These are phyloP conservation scores for Tolmerus cingulatus DNA, from an alignment of 2,888 invertebrate genomes.

Conservation along the genomic window DNA sequence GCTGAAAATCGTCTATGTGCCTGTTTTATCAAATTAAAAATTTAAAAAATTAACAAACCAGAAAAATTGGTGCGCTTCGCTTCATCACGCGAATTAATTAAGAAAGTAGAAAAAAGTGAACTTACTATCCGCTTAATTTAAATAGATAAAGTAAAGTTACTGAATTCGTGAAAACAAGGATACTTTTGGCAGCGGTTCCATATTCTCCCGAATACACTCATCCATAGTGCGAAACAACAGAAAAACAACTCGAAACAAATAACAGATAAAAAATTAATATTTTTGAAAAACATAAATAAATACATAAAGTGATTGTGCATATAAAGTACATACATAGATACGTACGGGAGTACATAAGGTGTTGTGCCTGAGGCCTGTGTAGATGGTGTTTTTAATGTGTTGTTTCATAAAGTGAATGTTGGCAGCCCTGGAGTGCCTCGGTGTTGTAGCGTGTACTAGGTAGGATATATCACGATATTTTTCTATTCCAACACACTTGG, in stretches of 20 bases:
- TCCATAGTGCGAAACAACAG: background rate
- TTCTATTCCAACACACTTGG: conserved; percentile 1
- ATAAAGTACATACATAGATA: background rate
- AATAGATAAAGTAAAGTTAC: background rate
- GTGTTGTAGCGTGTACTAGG: conserved; percentile 65
- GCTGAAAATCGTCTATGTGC: background rate
- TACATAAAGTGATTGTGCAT: conserved; percentile 16
- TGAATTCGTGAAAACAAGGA: background rate
- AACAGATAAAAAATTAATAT: background rate
- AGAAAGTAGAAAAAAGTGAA: background rate
- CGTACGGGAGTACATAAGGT: conserved; percentile 19
- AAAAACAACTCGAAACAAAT: conserved; percentile 4
- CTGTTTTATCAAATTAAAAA: background rate
- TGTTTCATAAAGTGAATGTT: conserved; percentile 63
- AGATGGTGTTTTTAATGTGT: conserved; percentile 54
- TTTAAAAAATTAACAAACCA: background rate
- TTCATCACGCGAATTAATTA: background rate
- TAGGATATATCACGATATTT: conserved; percentile 52
- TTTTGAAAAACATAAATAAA: conserved; percentile 12
- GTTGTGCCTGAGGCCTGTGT: conserved; percentile 45
- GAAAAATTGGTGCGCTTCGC: background rate
- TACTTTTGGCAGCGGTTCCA: conserved; percentile 10
- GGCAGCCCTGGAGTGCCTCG: conserved; percentile 66
- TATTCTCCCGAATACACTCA: background rate
- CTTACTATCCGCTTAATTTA: background rate